Evolutionary conservation across 2,888 invertebrate species (phyloP).

Genomic region (Syrphus vitripennis): DNA sequence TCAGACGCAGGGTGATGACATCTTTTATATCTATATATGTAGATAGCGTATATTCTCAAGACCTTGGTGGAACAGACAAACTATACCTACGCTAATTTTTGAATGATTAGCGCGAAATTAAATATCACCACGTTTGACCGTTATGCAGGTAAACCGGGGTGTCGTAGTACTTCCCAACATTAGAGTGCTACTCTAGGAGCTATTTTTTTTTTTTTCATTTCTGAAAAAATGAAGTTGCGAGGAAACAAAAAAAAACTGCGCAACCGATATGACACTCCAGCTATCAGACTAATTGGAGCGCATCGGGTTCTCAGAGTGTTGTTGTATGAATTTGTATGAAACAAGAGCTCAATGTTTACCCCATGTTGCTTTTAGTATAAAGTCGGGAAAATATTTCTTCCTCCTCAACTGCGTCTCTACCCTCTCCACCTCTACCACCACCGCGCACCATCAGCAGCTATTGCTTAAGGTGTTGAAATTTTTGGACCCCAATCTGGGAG

Average conservation of each 20-base stretch:
- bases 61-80: not conserved
- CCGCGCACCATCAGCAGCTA: not conserved
- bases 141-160: constrained; percentile 20
- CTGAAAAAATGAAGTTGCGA: not conserved
- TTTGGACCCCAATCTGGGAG: constrained; percentile 53
- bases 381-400: constrained; percentile 18
- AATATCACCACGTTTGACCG: constrained; percentile 41
- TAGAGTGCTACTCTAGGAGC: constrained; percentile 19
- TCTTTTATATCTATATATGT: too few relatives aligned
- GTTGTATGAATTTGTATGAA: not conserved
- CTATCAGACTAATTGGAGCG: constrained; percentile 71
- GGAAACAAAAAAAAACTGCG: constrained; percentile 25
- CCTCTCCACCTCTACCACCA: not conserved
- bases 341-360: not conserved
- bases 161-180: constrained; percentile 53
- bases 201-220: not conserved
- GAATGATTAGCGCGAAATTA: constrained; percentile 60
- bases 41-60: not conserved
- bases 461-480: constrained; percentile 64
- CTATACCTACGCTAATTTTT: constrained; percentile 50
- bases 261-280: constrained; percentile 63
- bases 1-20: not conserved
- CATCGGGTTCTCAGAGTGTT: constrained; percentile 44
- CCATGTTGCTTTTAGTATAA: constrained; percentile 13
- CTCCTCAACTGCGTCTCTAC: not conserved